These are phyloP conservation scores for Kryptolebias marmoratus DNA, from an alignment of 2,113 vertebrate genomes.

Conservation along the genomic window DNA sequence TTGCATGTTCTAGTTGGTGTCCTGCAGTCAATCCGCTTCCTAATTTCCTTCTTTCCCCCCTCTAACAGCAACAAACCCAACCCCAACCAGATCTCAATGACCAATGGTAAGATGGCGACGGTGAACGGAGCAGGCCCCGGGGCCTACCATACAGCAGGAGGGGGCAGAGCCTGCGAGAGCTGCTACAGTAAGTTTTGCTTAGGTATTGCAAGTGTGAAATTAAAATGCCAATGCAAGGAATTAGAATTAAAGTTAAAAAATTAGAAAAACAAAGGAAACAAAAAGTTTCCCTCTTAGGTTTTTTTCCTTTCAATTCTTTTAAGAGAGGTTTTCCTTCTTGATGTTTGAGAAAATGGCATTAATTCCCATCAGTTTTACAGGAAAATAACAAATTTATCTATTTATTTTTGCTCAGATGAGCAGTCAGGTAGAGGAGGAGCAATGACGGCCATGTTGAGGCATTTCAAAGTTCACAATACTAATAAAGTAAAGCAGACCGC, in stretches of 20 bases:
- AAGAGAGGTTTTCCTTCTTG: too few species aligned
- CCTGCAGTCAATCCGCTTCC: neutral
- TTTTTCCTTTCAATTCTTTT: too few species aligned
- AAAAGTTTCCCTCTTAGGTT: too few species aligned
- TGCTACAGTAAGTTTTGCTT: slow-evolving; percentile 88
- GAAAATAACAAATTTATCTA: too few species aligned
- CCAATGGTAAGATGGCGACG: slow-evolving; percentile 90
- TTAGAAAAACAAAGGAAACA: neutral
- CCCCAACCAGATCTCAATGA: slow-evolving; percentile 95
- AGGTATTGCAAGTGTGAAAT: slow-evolving; percentile 8
- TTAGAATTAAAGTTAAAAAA: neutral
- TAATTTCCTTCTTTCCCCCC: slow-evolving; percentile 6
- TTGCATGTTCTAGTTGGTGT: neutral
- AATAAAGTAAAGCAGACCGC: too few species aligned
- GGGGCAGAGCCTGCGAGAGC: slow-evolving; percentile 94
- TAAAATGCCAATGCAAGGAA: slow-evolving; percentile 3
- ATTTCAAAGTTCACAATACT: too few species aligned
- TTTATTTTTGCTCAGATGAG: too few species aligned
- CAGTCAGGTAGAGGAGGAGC: too few species aligned
- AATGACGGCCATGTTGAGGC: too few species aligned
- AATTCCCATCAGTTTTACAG: too few species aligned
- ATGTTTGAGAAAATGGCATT: too few species aligned
- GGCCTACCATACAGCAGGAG: slow-evolving; percentile 82
- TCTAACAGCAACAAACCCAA: slow-evolving; percentile 95
- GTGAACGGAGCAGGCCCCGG: slow-evolving; percentile 91